A percentile compares a stretch with the other conserved stretches of the same genome.
phyloP scores from a whole-genome alignment of 2,113 vertebrate genomes.

The Hypanus sabinus region DNA sequence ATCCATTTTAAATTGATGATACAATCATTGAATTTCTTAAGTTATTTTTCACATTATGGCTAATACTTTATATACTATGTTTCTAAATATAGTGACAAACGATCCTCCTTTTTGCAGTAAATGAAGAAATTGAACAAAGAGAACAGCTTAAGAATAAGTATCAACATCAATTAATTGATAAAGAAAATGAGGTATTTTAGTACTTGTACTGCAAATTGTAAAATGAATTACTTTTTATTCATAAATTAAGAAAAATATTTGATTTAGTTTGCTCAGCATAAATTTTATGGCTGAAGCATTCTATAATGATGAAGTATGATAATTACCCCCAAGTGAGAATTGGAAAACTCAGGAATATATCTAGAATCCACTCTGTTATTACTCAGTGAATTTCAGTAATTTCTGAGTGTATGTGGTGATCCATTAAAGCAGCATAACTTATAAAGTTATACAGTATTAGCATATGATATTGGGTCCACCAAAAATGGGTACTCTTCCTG shows the following conservation, averaged over 20 bases:
- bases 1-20: too few relatives aligned
- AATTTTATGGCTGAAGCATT: background rate
- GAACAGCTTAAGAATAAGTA: slow-evolving; percentile 65
- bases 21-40: too few relatives aligned
- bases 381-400: background rate
- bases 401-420: background rate
- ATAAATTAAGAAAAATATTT: background rate
- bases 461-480: background rate
- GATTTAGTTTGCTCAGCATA: background rate
- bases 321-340: background rate
- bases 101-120: slow-evolving; percentile 59
- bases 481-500: background rate
- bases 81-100: too few relatives aligned
- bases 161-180: slow-evolving; percentile 59
- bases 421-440: background rate
- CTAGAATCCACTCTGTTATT: background rate
- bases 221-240: background rate
- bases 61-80: too few relatives aligned
- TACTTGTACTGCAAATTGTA: background rate
- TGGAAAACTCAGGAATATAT: background rate
- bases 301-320: background rate
- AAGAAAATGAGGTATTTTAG: slow-evolving; percentile 70
- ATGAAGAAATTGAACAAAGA: slow-evolving; percentile 65
- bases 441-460: background rate
- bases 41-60: too few relatives aligned